These are phyloP conservation scores for Iselma pallidipennis DNA, from an alignment of 2,888 invertebrate genomes.

Conservation along the genomic window DNA sequence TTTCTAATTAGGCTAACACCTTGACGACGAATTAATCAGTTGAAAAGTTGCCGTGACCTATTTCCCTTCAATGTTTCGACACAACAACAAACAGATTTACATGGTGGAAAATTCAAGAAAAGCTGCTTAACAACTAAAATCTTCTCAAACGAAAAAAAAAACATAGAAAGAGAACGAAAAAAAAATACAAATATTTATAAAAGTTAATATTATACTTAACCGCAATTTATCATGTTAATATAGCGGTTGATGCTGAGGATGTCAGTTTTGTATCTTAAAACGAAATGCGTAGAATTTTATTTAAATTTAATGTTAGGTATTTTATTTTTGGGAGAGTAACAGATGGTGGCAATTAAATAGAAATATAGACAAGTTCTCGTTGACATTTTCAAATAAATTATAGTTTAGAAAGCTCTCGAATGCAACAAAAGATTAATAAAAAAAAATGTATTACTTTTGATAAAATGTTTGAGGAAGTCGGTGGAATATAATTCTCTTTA, in stretches of 20 bases:
- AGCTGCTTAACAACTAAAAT: neutral
- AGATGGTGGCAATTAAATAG: neutral
- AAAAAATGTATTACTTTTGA: neutral
- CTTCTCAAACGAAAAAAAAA: neutral
- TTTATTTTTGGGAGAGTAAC: neutral
- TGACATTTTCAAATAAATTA: neutral
- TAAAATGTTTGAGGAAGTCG: neutral
- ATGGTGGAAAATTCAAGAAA: neutral
- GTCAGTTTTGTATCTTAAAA: no score
- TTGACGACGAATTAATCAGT: constrained; percentile 5
- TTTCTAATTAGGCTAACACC: constrained; percentile 10
- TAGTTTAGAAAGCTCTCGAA: neutral
- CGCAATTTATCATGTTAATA: no score
- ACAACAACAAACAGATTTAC: neutral
- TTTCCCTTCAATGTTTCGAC: neutral
- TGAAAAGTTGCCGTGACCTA: constrained; percentile 5
- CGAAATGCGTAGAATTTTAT: no score
- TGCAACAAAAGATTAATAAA: neutral
- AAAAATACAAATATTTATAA: no score
- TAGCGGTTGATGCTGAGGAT: no score
- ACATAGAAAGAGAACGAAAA: neutral
- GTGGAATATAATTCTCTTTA: neutral
- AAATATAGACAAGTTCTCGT: neutral
- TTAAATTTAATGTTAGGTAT: neutral
- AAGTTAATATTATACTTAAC: no score